Evolutionary conservation across 2,797 vertebrate species (phyloP), one percentile per base, ranked within the genome.

Genomic region (Antennarius maculatus): DNA sequence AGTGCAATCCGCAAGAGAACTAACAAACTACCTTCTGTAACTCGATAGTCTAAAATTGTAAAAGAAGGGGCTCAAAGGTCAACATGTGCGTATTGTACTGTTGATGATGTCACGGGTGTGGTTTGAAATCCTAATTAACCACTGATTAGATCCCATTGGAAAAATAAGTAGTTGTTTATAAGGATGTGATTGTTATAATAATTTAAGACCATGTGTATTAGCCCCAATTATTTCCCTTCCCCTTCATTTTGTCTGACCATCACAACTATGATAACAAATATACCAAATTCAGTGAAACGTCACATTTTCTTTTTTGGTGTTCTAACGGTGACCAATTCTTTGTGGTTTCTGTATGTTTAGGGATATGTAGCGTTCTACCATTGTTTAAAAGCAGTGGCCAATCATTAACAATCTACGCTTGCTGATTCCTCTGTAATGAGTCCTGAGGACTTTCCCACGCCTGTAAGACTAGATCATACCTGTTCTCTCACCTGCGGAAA

Each of bases 401-500:
- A 82, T 83, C 85, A 81, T 87, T 93, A 92, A 92, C 89, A 78
- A 75, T 86, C 59, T 46, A 73, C 84, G 79, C 80, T 84, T 86
- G 82, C 66, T 80, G 29, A 55, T 58, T 79, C 55, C 42, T 71
- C 81, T 80, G 57, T 84, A 92, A 90, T 88, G 74, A 81, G 78
- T 41, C 81, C 64, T 76, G 79, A 34, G 77, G 81, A 83, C 87
- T 94, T 96, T 96, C 95, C 92, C 95, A 94, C 87, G 85, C 82
- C 83, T 82, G 79, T 86, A 89, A 70, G 39, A 79, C 69, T 90
- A 11, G 86, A 71, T 31, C 84, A 61, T 61, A 81, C 86, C 82
- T 91, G 23, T 96, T 96, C 94, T 90, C 95, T 97, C 95, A 92
- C 92, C 86, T 90, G 58, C 71, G 66, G 73, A 71, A 67, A 76